Conservation (phyloP, 2,888 invertebrate species). For the Trachelus troglodyta region DNA sequence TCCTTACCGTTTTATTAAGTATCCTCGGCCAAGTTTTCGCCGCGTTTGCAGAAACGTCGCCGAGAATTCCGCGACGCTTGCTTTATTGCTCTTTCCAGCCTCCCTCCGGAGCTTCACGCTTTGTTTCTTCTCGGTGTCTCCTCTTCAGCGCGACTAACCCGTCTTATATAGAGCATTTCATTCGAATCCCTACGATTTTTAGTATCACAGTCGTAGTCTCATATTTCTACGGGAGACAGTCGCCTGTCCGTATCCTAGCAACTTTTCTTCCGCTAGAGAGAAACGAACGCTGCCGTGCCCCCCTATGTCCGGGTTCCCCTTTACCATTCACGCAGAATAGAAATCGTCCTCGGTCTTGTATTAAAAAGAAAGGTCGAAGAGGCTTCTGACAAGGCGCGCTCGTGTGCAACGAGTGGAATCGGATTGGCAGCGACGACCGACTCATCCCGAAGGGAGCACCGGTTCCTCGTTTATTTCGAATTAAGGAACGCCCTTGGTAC, state of each 20-base stretch:
- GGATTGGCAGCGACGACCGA: not conserved
- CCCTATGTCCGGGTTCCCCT: not conserved
- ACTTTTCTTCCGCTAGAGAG: not conserved
- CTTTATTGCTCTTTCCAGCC: not conserved
- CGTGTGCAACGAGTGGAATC: not conserved
- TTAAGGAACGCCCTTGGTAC: conserved; percentile 28
- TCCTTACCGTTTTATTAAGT: not conserved
- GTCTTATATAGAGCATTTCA: not conserved
- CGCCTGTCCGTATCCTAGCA: not conserved
- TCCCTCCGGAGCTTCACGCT: not conserved
- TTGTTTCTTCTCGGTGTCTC: not conserved
- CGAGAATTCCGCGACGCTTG: not conserved
- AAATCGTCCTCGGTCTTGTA: not conserved
- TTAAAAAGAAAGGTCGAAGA: not conserved
- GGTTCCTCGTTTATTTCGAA: conserved; percentile 47
- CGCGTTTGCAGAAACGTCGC: not conserved
- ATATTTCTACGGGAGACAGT: not conserved
- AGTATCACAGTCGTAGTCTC: not conserved
- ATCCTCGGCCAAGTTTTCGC: not conserved
- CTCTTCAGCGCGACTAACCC: not conserved
- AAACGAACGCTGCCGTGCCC: not conserved
- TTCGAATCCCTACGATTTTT: not conserved
- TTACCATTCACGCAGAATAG: not conserved
- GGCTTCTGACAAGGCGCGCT: not conserved
- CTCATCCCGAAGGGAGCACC: not conserved